phyloP scores from a whole-genome alignment of 1,140 invertebrate genomes.

The Ctenoplectra terminalis region DNA sequence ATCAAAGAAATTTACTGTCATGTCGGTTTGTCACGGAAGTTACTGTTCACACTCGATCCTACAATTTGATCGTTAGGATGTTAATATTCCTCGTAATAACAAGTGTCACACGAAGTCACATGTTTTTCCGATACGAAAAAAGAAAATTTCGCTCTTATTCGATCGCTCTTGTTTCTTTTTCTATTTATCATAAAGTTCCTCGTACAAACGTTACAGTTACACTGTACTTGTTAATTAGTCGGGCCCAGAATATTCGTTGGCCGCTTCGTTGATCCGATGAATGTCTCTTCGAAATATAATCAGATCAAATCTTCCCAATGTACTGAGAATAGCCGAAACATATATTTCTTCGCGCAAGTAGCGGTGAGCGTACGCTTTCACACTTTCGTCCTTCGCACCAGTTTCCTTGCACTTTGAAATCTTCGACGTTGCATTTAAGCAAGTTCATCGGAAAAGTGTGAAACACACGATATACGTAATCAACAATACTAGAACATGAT shows the following conservation, averaged over 20 bases:
- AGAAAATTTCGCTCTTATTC: conserved; percentile 31
- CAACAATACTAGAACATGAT: conserved; percentile 14
- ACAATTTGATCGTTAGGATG: conserved; percentile 33
- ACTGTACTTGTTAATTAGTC: conserved; percentile 3
- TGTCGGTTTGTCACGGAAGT: conserved; percentile 5
- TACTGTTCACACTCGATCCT: conserved; percentile 17
- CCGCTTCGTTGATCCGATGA: neutral
- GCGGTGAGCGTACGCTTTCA: conserved; percentile 50
- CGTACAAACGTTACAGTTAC: neutral
- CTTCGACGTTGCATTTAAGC: conserved; percentile 20
- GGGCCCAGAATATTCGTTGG: conserved; percentile 22
- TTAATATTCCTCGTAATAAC: conserved; percentile 11
- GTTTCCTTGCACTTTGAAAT: conserved; percentile 22
- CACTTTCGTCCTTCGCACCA: conserved; percentile 53
- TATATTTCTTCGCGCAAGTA: conserved; percentile 41
- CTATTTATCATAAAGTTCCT: conserved; percentile 22
- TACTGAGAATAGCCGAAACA: conserved; percentile 7
- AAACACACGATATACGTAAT: neutral
- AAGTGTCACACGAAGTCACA: conserved; percentile 54
- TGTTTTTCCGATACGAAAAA: conserved; percentile 39
- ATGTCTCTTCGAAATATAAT: neutral
- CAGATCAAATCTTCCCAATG: neutral
- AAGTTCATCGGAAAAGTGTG: conserved; percentile 6
- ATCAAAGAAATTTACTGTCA: conserved; percentile 8
- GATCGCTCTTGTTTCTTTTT: conserved; percentile 11